Percentiles rank a stretch among this genome's conserved stretches.
Evolutionary conservation across 2,888 invertebrate genomes (phyloP).

Genomic region (Epinotia ramella): DNA sequence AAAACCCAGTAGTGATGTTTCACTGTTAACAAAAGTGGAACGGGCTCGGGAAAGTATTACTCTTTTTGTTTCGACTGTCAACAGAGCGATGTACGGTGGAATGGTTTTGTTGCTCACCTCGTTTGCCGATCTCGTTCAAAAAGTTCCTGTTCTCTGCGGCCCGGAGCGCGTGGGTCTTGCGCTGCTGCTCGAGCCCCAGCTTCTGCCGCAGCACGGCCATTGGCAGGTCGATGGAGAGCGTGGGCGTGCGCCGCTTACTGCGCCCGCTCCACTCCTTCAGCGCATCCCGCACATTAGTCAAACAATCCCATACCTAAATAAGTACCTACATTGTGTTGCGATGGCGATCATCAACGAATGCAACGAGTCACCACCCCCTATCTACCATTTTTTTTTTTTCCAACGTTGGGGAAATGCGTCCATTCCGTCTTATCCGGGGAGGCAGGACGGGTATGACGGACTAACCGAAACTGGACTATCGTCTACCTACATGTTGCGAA

Average conservation of each 20-base stretch:
- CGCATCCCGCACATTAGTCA: constrained; percentile 49
- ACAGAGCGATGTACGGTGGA: constrained; percentile 16
- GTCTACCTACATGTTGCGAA: no score
- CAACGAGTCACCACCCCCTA: neutral
- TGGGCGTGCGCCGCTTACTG: constrained; percentile 86
- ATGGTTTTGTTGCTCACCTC: constrained; percentile 68
- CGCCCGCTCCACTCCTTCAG: constrained; percentile 74
- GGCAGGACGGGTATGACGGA: no score
- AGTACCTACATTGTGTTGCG: neutral
- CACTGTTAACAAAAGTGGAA: neutral
- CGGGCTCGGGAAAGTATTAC: neutral
- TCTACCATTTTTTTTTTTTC: no score
- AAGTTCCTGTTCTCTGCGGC: constrained; percentile 87
- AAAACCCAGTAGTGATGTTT: neutral
- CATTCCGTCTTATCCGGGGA: no score
- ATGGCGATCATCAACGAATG: no score
- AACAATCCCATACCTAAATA: constrained; percentile 32
- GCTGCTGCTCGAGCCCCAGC: constrained; percentile 90
- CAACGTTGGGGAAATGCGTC: no score
- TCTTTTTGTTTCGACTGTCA: neutral
- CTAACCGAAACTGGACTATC: no score
- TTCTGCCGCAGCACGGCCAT: constrained; percentile 93
- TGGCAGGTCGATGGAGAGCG: constrained; percentile 94
- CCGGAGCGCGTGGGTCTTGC: constrained; percentile 87
- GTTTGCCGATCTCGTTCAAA: constrained; percentile 91